Evolutionary conservation across 2,797 vertebrate genomes (phyloP), one percentile per base, ranked within the genome.

Genomic region (Esox masquinongy): DNA sequence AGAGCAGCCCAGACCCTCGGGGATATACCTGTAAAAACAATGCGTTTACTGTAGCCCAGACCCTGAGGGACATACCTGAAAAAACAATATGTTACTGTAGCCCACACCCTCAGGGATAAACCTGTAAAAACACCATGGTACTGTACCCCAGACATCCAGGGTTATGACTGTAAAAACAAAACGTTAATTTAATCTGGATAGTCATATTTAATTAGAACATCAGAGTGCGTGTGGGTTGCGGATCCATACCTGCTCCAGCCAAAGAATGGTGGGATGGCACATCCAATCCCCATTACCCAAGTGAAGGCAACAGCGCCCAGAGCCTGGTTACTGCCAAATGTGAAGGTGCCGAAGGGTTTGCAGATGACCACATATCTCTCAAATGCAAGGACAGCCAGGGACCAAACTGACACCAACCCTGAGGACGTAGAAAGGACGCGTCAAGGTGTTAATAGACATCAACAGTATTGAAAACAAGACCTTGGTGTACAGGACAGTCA

Each of bases 291-390:
- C 2, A 94, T 90, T 75, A 71, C 7, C 94, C 94, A 95, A 36
- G 92, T 94, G 77, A 87, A 83, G 16, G 73, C 80, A 17, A 94
- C 92, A 0, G 89, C 94, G 16, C 83, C 36, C 29, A 94, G 0
- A 0, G 95, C 92, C 0, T 96, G 95, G 49, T 80, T 84, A 64
- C 89, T 90, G 84, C 29, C 86, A 82, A 96, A 96, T 81, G 88
- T 92, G 72, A 96, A 93, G 75, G 89, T 92, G 66, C 95, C 94
- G 0, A 96, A 93, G 0, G 95, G 95, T 77, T 96, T 96, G 84
- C 95, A 96, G 89, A 96, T 95, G 82, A 95, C 92, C n/a, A 95
- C 74, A 76, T 94, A 95, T 74, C 93, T 88, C 78, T 96, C 95
- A 0, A 95, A 92, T 3, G 95, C 94, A 64, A 96, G 85, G 83